These are phyloP conservation scores for Esox masquinongy DNA, from an alignment of 2,797 vertebrate species.

Conservation along the genomic window DNA sequence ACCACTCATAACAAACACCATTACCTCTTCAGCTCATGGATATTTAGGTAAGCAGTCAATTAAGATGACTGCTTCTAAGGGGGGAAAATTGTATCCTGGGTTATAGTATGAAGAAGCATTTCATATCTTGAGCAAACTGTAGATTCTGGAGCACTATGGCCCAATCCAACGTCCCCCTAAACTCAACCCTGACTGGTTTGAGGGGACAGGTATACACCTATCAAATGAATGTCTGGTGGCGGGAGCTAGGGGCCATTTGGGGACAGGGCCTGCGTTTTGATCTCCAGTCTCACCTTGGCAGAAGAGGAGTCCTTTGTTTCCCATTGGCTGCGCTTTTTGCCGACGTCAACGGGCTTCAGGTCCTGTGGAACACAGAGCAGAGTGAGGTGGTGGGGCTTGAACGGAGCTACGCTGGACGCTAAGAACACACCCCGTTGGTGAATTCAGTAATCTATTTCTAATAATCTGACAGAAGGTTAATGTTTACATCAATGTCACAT, in stretches of 20 bases:
- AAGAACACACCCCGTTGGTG: background rate
- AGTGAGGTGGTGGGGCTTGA: background rate
- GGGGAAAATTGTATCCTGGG: constrained; percentile 35
- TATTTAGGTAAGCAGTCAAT: constrained; percentile 13
- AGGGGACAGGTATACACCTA: background rate
- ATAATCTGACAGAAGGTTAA: background rate
- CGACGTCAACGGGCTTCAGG: constrained; percentile 85
- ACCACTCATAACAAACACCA: constrained; percentile 9
- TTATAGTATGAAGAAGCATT: constrained; percentile 22
- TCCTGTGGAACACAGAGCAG: constrained; percentile 73
- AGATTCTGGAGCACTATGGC: background rate
- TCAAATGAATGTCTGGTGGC: background rate
- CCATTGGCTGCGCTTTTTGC: constrained; percentile 90
- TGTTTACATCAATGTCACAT: background rate
- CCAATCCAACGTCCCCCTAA: background rate
- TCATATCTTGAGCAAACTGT: background rate
- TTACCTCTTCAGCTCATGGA: constrained; percentile 46
- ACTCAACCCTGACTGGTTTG: background rate
- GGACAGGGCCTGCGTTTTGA: background rate
- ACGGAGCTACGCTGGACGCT: background rate
- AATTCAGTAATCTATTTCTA: background rate
- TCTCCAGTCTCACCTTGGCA: constrained; percentile 64
- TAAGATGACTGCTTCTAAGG: constrained; percentile 49
- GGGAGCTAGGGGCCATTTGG: background rate
- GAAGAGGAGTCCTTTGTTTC: constrained; percentile 88